Percentiles rank a stretch among this genome's conserved stretches.
Evolutionary conservation across 2,888 invertebrate genomes (phyloP).

Genomic region (Timema cristinae): DNA sequence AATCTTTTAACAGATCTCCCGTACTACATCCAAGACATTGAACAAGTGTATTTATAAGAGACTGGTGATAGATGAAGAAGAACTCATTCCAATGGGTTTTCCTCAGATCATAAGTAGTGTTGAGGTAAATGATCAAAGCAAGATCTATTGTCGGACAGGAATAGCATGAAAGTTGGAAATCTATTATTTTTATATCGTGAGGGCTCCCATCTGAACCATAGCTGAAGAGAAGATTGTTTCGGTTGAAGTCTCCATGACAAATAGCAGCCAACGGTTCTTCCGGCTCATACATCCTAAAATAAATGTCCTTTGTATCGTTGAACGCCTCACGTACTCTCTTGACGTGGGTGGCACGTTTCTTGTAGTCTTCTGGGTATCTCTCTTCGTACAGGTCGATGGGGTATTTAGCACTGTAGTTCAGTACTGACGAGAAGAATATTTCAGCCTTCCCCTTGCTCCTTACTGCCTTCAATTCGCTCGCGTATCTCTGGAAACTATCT

Average conservation of each 20-base stretch:
- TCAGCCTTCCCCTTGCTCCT: too few species aligned
- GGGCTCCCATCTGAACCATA: constrained; percentile 36
- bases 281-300: not conserved
- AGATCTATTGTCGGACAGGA: constrained; percentile 43
- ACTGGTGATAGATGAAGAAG: constrained; percentile 36
- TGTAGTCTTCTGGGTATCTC: not conserved
- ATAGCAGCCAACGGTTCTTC: constrained; percentile 36
- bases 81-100: constrained; percentile 36
- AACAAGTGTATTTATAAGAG: constrained; percentile 15
- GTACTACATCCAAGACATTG: constrained; percentile 13
- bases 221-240: constrained; percentile 43
- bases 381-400: not conserved
- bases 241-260: constrained; percentile 45
- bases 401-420: too few species aligned
- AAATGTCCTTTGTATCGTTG: constrained; percentile 28
- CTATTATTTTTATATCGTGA: constrained; percentile 29
- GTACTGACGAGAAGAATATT: too few species aligned
- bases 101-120: constrained; percentile 38
- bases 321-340: constrained; percentile 35
- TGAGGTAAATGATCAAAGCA: constrained; percentile 41
- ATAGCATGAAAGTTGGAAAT: constrained; percentile 32
- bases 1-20: too few species aligned
- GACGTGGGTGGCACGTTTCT: not conserved
- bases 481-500: not conserved
- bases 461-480: not conserved